A percentile compares a stretch with the other conserved stretches of the same genome.
phyloP scores from a whole-genome alignment of 92 coral and sea anemone genomes.

The Epizoanthus illoricatus region DNA sequence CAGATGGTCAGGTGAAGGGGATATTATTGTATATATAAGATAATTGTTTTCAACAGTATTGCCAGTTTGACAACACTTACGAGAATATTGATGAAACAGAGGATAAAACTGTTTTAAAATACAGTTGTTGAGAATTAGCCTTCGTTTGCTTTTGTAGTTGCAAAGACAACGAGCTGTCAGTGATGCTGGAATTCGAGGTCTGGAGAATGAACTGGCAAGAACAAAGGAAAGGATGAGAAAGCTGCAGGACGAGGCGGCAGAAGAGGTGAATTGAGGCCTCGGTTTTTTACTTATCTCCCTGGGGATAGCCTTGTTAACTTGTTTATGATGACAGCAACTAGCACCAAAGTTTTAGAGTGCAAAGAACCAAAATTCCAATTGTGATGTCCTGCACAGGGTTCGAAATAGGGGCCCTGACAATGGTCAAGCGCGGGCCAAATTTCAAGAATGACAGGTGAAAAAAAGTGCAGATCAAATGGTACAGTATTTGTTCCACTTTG shows the following conservation, averaged over 20 bases:
- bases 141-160: constrained; percentile 36
- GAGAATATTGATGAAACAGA: neutral
- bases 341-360: too few relatives aligned
- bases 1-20: constrained; percentile 48
- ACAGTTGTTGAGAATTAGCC: neutral
- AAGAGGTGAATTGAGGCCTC: constrained; percentile 56
- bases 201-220: constrained; percentile 61
- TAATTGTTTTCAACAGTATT: too few relatives aligned
- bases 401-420: too few relatives aligned
- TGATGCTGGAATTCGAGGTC: constrained; percentile 49
- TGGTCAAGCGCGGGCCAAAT: too few relatives aligned
- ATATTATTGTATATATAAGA: neutral
- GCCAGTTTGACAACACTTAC: neutral
- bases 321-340: neutral
- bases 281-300: too few relatives aligned
- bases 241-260: constrained; percentile 70
- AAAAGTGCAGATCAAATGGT: too few relatives aligned
- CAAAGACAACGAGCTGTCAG: constrained; percentile 45
- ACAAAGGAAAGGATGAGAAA: constrained; percentile 59
- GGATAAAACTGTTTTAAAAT: neutral
- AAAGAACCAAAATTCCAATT: too few relatives aligned
- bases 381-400: too few relatives aligned
- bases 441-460: too few relatives aligned
- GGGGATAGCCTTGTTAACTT: neutral
- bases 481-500: too few relatives aligned